Conservation (phyloP, 2,888 invertebrate species). For the Bedellia somnulentella region DNA sequence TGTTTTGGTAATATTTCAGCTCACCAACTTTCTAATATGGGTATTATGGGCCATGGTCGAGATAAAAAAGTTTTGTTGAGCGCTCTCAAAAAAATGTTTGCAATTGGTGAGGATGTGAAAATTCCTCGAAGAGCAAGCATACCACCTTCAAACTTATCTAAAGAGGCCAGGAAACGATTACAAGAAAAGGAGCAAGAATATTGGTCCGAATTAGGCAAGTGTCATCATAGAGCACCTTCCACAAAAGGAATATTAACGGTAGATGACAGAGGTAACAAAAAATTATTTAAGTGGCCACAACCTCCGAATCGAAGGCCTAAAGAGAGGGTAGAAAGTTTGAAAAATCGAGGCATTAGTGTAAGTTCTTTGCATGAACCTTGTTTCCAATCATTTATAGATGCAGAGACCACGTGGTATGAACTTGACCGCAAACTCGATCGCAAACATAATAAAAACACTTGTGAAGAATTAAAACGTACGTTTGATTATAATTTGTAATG, state of each 20-base stretch:
- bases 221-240: slow-evolving; percentile 30
- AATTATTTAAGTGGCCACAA: slow-evolving; percentile 27
- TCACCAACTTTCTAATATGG: slow-evolving; percentile 29
- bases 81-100: slow-evolving; percentile 25
- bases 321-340: slow-evolving; percentile 21
- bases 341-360: slow-evolving; percentile 30
- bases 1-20: slow-evolving; percentile 40
- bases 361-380: slow-evolving; percentile 46
- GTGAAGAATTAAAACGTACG: no score
- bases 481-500: no score
- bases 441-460: no score
- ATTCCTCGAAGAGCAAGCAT: background rate
- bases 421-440: no score
- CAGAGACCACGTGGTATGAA: no score
- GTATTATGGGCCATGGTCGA: slow-evolving; percentile 42
- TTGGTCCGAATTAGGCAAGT: slow-evolving; percentile 14
- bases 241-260: slow-evolving; percentile 33
- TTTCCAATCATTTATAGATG: slow-evolving; percentile 36
- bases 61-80: slow-evolving; percentile 30
- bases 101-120: slow-evolving; percentile 22
- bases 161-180: background rate
- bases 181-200: background rate
- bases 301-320: slow-evolving; percentile 22
- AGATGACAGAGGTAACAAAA: slow-evolving; percentile 28
- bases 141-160: background rate